Conservation (phyloP, 1,140 invertebrate genomes). For the Adoxophyes honmai region DNA sequence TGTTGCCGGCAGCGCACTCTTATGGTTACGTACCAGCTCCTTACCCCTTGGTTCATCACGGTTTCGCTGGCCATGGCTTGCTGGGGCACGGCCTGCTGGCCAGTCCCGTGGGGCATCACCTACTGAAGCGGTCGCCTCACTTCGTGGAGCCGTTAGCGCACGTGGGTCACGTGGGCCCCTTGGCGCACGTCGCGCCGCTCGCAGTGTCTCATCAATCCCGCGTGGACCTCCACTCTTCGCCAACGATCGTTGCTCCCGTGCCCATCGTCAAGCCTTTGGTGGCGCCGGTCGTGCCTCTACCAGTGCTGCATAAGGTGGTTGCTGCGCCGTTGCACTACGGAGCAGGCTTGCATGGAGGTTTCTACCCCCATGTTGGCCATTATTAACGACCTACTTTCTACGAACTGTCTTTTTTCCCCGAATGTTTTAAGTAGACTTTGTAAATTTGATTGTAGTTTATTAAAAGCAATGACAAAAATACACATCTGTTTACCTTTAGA, state of each 20-base stretch:
- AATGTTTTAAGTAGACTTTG: background rate
- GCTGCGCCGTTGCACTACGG: slow-evolving; percentile 27
- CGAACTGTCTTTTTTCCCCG: too few species aligned
- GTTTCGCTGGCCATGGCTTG: slow-evolving; percentile 23
- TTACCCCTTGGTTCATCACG: slow-evolving; percentile 24
- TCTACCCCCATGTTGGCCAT: slow-evolving; percentile 10
- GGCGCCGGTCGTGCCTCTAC: slow-evolving; percentile 35
- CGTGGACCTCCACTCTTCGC: slow-evolving; percentile 46
- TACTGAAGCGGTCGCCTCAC: slow-evolving; percentile 52
- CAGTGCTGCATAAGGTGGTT: slow-evolving; percentile 38
- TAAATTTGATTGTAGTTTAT: background rate
- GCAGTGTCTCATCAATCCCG: slow-evolving; percentile 64
- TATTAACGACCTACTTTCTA: background rate
- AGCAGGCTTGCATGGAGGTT: slow-evolving; percentile 25
- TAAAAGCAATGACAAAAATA: too few species aligned
- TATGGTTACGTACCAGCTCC: slow-evolving; percentile 28
- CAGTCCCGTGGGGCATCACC: slow-evolving; percentile 37
- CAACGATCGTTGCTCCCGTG: slow-evolving; percentile 41
- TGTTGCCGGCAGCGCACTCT: slow-evolving; percentile 33
- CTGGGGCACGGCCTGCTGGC: slow-evolving; percentile 23
- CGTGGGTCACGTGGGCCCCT: slow-evolving; percentile 30
- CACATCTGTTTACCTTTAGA: too few species aligned
- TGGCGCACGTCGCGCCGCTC: slow-evolving; percentile 42
- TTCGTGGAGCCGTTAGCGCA: slow-evolving; percentile 34
- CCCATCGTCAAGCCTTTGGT: slow-evolving; percentile 38